Conservation (phyloP, 2,888 invertebrate genomes). For the Drosophila infuscata region DNA sequence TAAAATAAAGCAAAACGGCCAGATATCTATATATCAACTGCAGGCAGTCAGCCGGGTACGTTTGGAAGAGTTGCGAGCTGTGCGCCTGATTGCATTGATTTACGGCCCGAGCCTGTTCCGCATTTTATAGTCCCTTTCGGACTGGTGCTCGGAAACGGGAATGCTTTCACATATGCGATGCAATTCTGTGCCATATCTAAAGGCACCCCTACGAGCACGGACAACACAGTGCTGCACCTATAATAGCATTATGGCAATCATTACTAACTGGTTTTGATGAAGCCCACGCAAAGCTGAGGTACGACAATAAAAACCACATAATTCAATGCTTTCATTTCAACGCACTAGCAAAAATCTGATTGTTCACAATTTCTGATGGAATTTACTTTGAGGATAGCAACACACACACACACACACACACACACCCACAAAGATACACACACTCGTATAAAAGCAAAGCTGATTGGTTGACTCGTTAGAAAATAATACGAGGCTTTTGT, state of each 20-base stretch:
- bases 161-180: conserved; percentile 13
- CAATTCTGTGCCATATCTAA: conserved; percentile 34
- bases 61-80: conserved; percentile 30
- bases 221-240: conserved; percentile 2
- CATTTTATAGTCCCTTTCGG: conserved; percentile 46
- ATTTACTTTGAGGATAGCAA: neutral
- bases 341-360: conserved; percentile 22
- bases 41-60: conserved; percentile 7
- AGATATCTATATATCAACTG: conserved; percentile 28
- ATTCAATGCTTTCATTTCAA: conserved; percentile 43
- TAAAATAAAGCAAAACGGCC: neutral
- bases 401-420: conserved; percentile 11
- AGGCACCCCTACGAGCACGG: conserved; percentile 3
- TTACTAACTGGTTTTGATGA: conserved; percentile 26
- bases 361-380: conserved; percentile 7
- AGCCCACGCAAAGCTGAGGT: neutral
- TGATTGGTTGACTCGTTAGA: conserved; percentile 9
- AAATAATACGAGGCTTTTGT: conserved; percentile 52
- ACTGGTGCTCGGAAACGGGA: neutral
- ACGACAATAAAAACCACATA: conserved; percentile 15
- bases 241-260: conserved; percentile 47
- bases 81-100: conserved; percentile 58
- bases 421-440: neutral
- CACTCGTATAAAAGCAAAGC: conserved; percentile 10
- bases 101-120: conserved; percentile 56